A percentile compares a stretch with the other conserved stretches of the same genome.
These are phyloP conservation scores for Aporophyla nigra DNA, from an alignment of 2,888 invertebrate genomes.

Conservation along the genomic window DNA sequence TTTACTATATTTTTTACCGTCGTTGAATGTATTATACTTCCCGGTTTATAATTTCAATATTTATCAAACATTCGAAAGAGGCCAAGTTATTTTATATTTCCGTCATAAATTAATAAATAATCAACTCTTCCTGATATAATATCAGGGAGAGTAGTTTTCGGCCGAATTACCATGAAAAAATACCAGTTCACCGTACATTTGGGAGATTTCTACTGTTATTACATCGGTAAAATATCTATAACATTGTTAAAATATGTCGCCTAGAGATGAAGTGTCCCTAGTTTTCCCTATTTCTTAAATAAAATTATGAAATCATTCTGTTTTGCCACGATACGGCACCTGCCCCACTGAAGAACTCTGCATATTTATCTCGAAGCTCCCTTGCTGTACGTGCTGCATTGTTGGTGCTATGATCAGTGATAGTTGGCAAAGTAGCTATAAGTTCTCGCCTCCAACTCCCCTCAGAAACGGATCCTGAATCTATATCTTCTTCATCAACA, in stretches of 20 bases:
- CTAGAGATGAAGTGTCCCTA: conserved; percentile 26
- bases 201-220: conserved; percentile 27
- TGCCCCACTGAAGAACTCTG: conserved; percentile 48
- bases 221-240: conserved; percentile 33
- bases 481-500: conserved; percentile 47
- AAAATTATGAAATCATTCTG: conserved; percentile 51
- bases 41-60: no score
- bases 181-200: conserved; percentile 32
- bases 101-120: no score
- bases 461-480: conserved; percentile 42
- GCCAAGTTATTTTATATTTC: no score
- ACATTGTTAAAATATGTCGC: conserved; percentile 33
- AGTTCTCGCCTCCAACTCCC: conserved; percentile 48
- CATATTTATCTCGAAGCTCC: conserved; percentile 42
- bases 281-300: conserved; percentile 18
- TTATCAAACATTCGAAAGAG: no score
- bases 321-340: conserved; percentile 54
- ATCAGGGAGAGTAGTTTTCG: conserved; percentile 29
- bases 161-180: conserved; percentile 28
- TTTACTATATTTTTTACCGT: no score
- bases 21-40: no score
- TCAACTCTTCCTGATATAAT: conserved; percentile 8
- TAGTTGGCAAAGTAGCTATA: conserved; percentile 44
- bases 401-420: conserved; percentile 45
- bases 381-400: conserved; percentile 31